A percentile compares a stretch with the other conserved stretches of the same genome.
phyloP scores from a whole-genome alignment of 2,797 vertebrate genomes.

The Avahi laniger region DNA sequence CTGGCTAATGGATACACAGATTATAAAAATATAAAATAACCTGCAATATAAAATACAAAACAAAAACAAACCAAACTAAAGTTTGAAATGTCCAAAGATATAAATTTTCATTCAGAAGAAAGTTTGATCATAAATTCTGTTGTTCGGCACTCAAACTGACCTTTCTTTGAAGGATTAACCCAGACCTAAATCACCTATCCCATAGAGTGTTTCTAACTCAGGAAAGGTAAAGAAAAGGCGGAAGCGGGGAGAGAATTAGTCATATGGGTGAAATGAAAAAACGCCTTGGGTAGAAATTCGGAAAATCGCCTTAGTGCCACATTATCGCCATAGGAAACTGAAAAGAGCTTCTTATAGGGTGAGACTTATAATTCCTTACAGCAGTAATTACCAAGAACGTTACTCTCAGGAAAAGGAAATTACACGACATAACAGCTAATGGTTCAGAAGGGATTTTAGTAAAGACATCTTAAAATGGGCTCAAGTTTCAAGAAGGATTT shows the following conservation, averaged over 20 bases:
- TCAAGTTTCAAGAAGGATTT: slow-evolving; percentile 66
- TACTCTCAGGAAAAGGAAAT: slow-evolving; percentile 39
- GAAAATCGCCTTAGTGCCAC: slow-evolving; percentile 54
- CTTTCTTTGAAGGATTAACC: not conserved
- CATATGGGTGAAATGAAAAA: not conserved
- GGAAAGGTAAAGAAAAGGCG: not conserved
- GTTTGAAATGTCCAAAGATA: not conserved
- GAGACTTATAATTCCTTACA: slow-evolving; percentile 50
- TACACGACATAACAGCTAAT: slow-evolving; percentile 42
- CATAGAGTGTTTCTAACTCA: not conserved
- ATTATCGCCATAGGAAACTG: slow-evolving; percentile 44
- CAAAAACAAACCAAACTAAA: not conserved
- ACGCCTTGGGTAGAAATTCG: slow-evolving; percentile 56
- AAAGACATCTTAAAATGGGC: slow-evolving; percentile 61
- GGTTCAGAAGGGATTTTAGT: slow-evolving; percentile 53
- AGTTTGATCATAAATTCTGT: not conserved
- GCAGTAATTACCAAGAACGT: slow-evolving; percentile 28
- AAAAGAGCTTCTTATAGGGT: not conserved
- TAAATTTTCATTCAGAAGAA: not conserved
- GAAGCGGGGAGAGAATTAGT: not conserved
- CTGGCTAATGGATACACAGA: not conserved
- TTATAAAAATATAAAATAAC: not conserved
- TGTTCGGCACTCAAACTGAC: not conserved
- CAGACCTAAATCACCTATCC: not conserved
- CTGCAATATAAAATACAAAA: not conserved